Evolutionary conservation across 2,113 vertebrate species (phyloP).

Genomic region (Cisticola juncidis): DNA sequence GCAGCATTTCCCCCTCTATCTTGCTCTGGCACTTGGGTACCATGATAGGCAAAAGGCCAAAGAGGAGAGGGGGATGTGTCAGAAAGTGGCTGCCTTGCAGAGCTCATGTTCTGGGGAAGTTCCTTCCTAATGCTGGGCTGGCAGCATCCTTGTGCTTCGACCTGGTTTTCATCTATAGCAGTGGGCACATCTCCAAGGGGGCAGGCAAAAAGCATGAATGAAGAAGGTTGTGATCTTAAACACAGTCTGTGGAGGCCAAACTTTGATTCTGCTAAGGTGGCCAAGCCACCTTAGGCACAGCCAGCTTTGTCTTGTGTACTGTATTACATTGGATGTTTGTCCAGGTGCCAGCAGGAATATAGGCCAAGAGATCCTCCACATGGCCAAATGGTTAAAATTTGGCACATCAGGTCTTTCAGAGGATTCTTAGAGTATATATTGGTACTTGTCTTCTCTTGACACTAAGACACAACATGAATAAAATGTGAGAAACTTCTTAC

Average conservation of each 20-base stretch:
- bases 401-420: neutral
- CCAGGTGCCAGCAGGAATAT: neutral
- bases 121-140: neutral
- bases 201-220: neutral
- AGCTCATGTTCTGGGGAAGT: neutral
- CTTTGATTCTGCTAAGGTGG: neutral
- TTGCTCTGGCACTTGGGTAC: neutral
- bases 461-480: neutral
- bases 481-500: neutral
- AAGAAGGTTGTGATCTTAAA: neutral
- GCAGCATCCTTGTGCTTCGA: fast-evolving
- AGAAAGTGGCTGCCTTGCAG: neutral
- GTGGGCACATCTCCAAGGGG: neutral
- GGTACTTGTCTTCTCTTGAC: neutral
- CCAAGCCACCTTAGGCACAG: neutral
- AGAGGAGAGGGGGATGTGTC: neutral
- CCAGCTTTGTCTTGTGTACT: neutral
- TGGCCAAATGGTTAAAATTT: neutral
- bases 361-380: neutral
- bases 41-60: neutral
- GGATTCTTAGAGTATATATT: neutral
- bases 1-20: neutral
- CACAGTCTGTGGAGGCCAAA: neutral
- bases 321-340: neutral
- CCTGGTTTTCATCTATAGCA: neutral